A percentile compares a stretch with the other conserved stretches of the same genome.
Evolutionary conservation across 2,113 vertebrate genomes (phyloP).

Genomic region (Solenodon paradoxus): DNA sequence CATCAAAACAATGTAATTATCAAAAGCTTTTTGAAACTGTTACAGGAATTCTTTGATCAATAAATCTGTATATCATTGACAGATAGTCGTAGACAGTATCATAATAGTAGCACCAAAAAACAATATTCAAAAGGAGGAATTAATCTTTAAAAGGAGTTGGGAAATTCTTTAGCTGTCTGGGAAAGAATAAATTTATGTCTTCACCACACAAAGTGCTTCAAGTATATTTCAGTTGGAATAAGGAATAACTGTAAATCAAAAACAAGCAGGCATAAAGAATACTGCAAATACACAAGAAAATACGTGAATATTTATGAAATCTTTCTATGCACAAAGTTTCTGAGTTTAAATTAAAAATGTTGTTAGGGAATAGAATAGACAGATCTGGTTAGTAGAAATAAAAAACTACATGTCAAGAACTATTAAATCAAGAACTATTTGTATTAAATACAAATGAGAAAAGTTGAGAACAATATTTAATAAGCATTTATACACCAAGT

Average conservation of each 20-base stretch:
- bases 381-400: background rate
- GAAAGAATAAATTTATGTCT: background rate
- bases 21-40: background rate
- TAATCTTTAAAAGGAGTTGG: background rate
- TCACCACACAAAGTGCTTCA: background rate
- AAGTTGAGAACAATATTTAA: background rate
- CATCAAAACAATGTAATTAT: background rate
- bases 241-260: background rate
- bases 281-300: background rate
- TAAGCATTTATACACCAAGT: background rate
- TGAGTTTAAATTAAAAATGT: conserved; percentile 13
- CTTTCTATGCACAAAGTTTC: background rate
- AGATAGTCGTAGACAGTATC: background rate
- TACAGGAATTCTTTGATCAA: background rate
- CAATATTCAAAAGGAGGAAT: background rate
- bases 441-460: background rate
- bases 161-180: background rate
- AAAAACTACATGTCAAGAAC: background rate
- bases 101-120: background rate
- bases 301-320: background rate
- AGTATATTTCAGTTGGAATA: background rate
- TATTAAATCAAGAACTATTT: background rate
- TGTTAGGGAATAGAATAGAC: background rate
- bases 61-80: background rate
- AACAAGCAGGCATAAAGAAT: background rate